phyloP scores from a whole-genome alignment of 2,888 invertebrate species.

The Tolmerus cingulatus region DNA sequence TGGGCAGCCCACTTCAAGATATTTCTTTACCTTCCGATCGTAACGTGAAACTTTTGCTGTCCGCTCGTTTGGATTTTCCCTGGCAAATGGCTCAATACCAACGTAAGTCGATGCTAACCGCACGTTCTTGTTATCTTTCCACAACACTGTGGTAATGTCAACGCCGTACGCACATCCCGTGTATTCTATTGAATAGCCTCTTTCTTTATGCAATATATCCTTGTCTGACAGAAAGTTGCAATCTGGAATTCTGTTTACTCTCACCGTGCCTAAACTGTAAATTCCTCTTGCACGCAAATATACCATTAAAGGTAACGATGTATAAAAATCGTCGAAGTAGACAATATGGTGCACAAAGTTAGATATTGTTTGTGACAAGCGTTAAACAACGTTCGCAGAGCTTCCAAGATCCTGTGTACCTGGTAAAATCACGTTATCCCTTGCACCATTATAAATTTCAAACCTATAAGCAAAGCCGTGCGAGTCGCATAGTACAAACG shows the following conservation, averaged over 20 bases:
- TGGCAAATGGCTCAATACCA: slow-evolving; percentile 52
- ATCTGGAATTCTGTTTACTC: slow-evolving; percentile 47
- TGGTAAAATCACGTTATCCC: slow-evolving; percentile 43
- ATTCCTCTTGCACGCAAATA: slow-evolving; percentile 45
- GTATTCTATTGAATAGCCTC: slow-evolving; percentile 42
- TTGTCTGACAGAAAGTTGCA: slow-evolving; percentile 39
- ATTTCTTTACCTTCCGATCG: slow-evolving; percentile 47
- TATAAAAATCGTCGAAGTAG: slow-evolving; percentile 47
- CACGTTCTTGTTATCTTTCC: slow-evolving; percentile 59
- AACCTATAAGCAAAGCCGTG: slow-evolving; percentile 45
- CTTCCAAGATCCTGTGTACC: slow-evolving; percentile 46
- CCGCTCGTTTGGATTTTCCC: slow-evolving; percentile 40
- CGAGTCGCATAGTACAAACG: slow-evolving; percentile 18
- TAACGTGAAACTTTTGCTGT: slow-evolving; percentile 47
- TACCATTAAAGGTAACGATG: slow-evolving; percentile 38
- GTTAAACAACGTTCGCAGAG: slow-evolving; percentile 32
- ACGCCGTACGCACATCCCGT: slow-evolving; percentile 48
- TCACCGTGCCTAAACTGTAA: slow-evolving; percentile 46
- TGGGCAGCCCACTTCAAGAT: slow-evolving; percentile 51
- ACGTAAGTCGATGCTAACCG: slow-evolving; percentile 56
- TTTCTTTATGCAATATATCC: background rate
- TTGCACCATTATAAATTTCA: slow-evolving; percentile 45
- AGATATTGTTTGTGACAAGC: slow-evolving; percentile 35
- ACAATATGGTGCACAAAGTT: slow-evolving; percentile 34
- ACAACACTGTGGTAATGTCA: slow-evolving; percentile 50